Evolutionary conservation across 2,888 invertebrate genomes (phyloP), one percentile per base, ranked within the genome.

Genomic region (Lepidochrysops patricia): DNA sequence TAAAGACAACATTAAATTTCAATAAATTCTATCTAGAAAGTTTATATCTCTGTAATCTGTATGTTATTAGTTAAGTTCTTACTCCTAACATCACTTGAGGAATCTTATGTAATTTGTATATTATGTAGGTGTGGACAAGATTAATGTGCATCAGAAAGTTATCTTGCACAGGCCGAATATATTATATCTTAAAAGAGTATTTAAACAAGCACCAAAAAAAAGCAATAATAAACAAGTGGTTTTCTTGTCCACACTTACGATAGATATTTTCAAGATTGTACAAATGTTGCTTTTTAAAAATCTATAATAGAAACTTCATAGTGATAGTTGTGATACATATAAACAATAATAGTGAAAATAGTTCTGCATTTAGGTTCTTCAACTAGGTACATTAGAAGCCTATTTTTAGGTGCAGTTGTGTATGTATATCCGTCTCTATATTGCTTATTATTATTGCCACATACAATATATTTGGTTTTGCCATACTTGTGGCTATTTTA

Each of bases 311-410:
- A 66, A 65, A 68, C 67, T 69, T 65, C 58, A 70, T 72, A 72
- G 69, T 74, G 71, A 78, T 80, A 79, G 81, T 75, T 80, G 73
- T 68, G 72, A 72, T 66, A 54, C 29, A 29, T 9, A 7, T 52
- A 27, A 52, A 52, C 54, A 54, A 54, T 32, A 54, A 54, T 54
- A 54, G 54, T 29, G 73, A 75, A 75, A 71, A 74, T 77, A 77
- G 70, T 70, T 73, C 80, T 76, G 85, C 85, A 85, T 86, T 86
- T 86, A 84, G 83, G 73, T 76, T 77, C 74, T 54, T 29, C 29
- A 29, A 50, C n/a, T 50, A 27, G 27, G 15, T 13, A 29, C 12
- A 54, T 19, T 19, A 54, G 54, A 32, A 15, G 15, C 15, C 29
- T 54, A 32, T 32, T 32, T 32, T 54, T 54, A 54, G 29, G 27